Evolutionary conservation across 2,888 invertebrate genomes (phyloP), one percentile per base, ranked within the genome.

Genomic region (Troilus luridus): DNA sequence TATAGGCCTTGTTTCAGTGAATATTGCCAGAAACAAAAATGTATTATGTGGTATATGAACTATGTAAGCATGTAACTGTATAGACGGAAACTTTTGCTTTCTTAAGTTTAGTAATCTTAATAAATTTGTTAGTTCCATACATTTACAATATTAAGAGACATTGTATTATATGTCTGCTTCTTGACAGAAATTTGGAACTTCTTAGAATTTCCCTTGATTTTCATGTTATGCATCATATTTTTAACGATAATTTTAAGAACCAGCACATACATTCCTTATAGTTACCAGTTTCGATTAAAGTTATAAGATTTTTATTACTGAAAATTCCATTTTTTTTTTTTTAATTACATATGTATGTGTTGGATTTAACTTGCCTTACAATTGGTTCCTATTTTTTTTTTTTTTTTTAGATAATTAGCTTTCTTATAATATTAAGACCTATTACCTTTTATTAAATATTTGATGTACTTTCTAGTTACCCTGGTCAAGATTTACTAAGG

Each of bases 381-480:
- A 24, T 67, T 12, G 14, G 27, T 41, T 19, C 19, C 19, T 12
- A 27, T 72, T 27, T 17, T n/a, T 24, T 67, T 67, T 24, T 27
- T 12, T 67, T 10, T 24, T 67, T 67, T 77, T 9, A 41, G 72
- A 77, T 77, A 77, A 77, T 19, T 19, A 27, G 1, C 9, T 77
- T 77, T 14, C 41, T 77, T 27, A 77, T 41, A 41, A 41, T 41
- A 77, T 77, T 17, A 72, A 77, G 17, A 77, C 56, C 54, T 56
- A 10, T 85, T 85, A 3, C 85, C 9, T 56, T n/a, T 85, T 21
- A 85, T 85, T 85, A 56, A 85, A 56, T 85, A 56, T n/a, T 21
- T 85, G 14, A 56, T 85, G 85, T 85, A 85, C 54, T 85, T 85
- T 85, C 85, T 85, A 85, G 85, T 58, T 85, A 85, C 85, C 85